Evolutionary conservation across 2,888 invertebrate species (phyloP).

Genomic region (Nowickia ferox): DNA sequence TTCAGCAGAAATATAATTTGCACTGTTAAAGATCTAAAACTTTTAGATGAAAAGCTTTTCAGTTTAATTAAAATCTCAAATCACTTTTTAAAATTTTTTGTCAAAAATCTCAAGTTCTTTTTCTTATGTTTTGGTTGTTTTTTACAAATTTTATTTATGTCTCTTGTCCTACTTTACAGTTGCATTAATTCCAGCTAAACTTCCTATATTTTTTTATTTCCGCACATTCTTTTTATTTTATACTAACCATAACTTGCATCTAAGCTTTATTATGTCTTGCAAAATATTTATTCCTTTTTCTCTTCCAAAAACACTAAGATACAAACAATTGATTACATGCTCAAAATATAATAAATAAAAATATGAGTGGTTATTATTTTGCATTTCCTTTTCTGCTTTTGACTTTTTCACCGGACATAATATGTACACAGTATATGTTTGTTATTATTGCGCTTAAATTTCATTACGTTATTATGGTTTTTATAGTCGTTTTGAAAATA

Average conservation of each 20-base stretch:
- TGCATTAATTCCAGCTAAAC: no score
- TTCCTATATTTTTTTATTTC: neutral
- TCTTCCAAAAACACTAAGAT: neutral
- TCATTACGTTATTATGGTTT: constrained; percentile 18
- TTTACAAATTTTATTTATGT: no score
- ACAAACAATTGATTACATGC: constrained; percentile 23
- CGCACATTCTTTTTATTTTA: neutral
- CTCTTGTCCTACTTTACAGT: no score
- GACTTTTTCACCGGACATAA: constrained; percentile 23
- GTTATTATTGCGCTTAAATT: constrained; percentile 35
- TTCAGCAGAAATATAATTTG: no score
- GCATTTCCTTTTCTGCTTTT: constrained; percentile 20
- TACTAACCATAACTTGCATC: neutral
- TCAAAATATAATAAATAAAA: constrained; percentile 4
- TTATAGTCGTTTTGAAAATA: constrained; percentile 15
- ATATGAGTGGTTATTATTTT: constrained; percentile 20
- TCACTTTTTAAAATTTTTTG: no score
- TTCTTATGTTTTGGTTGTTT: no score
- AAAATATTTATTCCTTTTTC: neutral
- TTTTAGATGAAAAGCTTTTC: no score
- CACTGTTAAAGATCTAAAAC: no score
- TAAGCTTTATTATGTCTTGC: constrained; percentile 1
- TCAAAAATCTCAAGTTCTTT: no score
- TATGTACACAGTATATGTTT: constrained; percentile 6
- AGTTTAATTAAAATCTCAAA: no score